These are phyloP conservation scores for Orchestia grillus DNA, from an alignment of 1,140 invertebrate genomes.

Conservation along the genomic window DNA sequence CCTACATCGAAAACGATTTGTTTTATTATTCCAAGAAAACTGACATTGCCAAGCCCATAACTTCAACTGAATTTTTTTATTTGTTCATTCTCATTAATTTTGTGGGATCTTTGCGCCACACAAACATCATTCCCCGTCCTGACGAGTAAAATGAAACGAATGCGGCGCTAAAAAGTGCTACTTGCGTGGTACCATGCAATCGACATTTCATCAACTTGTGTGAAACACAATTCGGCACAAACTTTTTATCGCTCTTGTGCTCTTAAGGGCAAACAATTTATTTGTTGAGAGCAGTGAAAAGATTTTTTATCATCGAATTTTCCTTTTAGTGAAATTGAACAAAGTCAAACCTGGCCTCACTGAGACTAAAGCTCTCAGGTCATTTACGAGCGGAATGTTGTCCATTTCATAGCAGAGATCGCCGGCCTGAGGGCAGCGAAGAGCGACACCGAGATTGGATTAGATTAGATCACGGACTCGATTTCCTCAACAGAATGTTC, in stretches of 20 bases:
- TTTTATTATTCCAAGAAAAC: background rate
- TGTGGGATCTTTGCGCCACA: background rate
- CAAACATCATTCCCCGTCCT: background rate
- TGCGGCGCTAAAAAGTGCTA: background rate
- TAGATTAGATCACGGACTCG: background rate
- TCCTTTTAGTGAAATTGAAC: background rate
- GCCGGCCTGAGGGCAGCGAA: background rate
- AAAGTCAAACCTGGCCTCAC: background rate
- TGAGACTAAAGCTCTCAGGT: background rate
- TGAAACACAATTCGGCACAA: background rate
- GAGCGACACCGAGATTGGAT: background rate
- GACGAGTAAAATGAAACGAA: background rate
- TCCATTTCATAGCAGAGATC: background rate
- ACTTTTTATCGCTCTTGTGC: background rate
- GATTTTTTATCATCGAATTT: background rate
- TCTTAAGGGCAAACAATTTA: background rate
- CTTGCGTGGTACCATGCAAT: background rate
- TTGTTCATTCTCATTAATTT: background rate
- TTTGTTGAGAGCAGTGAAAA: background rate
- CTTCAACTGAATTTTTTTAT: background rate
- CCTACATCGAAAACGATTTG: background rate
- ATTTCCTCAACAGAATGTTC: background rate
- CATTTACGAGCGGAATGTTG: background rate
- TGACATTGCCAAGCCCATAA: background rate
- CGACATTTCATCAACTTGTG: background rate